Percentiles rank a stretch among this genome's conserved stretches.
phyloP scores from a whole-genome alignment of 2,888 invertebrate genomes.

The Coleophora flavipennella region DNA sequence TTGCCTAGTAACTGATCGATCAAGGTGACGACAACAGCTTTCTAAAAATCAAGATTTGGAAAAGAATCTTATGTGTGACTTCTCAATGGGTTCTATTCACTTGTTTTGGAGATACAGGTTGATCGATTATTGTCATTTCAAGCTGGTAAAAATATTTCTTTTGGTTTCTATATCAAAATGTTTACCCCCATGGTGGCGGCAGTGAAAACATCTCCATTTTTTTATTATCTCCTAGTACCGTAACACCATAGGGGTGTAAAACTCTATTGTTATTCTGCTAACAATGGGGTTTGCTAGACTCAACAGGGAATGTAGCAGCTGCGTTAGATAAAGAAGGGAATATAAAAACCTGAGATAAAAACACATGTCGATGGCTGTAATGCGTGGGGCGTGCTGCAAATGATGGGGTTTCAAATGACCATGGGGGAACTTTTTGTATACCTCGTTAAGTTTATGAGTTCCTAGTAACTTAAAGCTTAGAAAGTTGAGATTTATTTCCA shows the following conservation, averaged over 20 bases:
- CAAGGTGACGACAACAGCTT: neutral
- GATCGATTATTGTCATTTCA: neutral
- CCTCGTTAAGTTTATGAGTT: conserved; percentile 13
- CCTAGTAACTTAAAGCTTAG: conserved; percentile 19
- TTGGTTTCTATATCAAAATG: neutral
- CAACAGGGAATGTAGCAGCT: conserved; percentile 3
- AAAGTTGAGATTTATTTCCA: conserved; percentile 5
- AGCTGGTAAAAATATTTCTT: neutral
- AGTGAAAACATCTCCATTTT: conserved; percentile 31
- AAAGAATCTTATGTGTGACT: too few species aligned
- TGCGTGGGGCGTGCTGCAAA: conserved; percentile 3
- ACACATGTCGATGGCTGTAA: too few species aligned
- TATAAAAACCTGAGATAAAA: too few species aligned
- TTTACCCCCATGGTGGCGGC: neutral
- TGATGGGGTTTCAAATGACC: conserved; percentile 12
- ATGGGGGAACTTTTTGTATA: neutral
- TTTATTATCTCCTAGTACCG: conserved; percentile 49
- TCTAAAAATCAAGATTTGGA: too few species aligned
- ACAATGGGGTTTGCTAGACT: conserved; percentile 11
- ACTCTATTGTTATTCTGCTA: conserved; percentile 28
- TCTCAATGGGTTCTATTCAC: too few species aligned
- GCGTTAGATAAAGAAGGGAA: conserved; percentile 13
- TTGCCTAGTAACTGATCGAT: conserved; percentile 2
- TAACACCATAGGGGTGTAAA: conserved; percentile 46
- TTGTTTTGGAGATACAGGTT: too few species aligned